These are phyloP conservation scores for Onchidella celtica DNA, from an alignment of 2,888 invertebrate species.

Conservation along the genomic window DNA sequence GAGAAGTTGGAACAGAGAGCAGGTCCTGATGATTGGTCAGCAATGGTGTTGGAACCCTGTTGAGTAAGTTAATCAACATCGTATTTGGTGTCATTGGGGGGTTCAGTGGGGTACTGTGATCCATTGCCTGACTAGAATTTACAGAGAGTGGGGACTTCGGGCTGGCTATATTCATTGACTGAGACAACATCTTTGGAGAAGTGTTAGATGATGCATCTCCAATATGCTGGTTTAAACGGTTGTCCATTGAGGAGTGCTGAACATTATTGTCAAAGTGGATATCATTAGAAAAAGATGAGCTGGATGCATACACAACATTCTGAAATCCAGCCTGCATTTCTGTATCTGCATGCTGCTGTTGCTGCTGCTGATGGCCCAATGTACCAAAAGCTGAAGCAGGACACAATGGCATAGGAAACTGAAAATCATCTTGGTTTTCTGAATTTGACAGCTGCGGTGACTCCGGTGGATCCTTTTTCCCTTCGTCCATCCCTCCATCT, in stretches of 20 bases:
- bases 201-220: neutral
- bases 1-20: slow-evolving; percentile 39
- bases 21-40: slow-evolving; percentile 46
- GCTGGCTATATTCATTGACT: slow-evolving; percentile 2
- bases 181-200: slow-evolving; percentile 24
- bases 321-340: slow-evolving; percentile 29
- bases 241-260: slow-evolving; percentile 12
- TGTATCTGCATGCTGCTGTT: neutral
- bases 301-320: slow-evolving; percentile 22
- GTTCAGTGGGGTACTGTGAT: slow-evolving; percentile 35
- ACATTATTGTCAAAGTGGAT: slow-evolving; percentile 27
- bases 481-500: neutral
- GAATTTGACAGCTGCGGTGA: slow-evolving; percentile 13
- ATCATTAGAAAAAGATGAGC: slow-evolving; percentile 17
- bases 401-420: slow-evolving; percentile 33
- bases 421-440: slow-evolving; percentile 37
- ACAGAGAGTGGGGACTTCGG: slow-evolving; percentile 48
- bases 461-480: neutral
- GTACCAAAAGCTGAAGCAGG: slow-evolving; percentile 31
- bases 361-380: neutral
- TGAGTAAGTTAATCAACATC: slow-evolving; percentile 46
- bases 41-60: slow-evolving; percentile 48
- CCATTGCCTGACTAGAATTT: slow-evolving; percentile 19
- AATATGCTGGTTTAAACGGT: neutral
- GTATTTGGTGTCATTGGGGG: slow-evolving; percentile 50